These are phyloP conservation scores for Scomber colias DNA, from an alignment of 2,113 vertebrate species.

Conservation along the genomic window DNA sequence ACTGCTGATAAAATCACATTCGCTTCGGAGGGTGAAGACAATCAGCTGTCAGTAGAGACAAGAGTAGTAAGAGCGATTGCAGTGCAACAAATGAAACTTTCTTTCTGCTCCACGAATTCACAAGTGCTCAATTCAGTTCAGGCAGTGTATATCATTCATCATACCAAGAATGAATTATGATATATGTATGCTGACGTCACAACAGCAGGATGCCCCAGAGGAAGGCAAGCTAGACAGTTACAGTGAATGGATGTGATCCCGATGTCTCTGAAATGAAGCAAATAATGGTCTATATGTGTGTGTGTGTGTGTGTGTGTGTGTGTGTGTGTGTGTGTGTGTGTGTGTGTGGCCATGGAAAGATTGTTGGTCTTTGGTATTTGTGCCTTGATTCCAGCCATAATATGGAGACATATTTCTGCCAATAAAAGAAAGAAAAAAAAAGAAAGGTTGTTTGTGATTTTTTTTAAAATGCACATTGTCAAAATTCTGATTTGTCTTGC, in stretches of 20 bases:
- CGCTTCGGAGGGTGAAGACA: constrained; percentile 7
- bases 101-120: neutral
- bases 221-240: constrained; percentile 46
- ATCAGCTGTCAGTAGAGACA: neutral
- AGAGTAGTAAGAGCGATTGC: neutral
- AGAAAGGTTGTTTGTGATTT: too few species aligned
- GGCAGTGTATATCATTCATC: neutral
- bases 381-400: neutral
- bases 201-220: constrained; percentile 52
- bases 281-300: constrained; percentile 10
- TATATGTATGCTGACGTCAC: constrained; percentile 40
- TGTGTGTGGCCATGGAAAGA: constrained; percentile 10
- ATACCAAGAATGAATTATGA: constrained; percentile 30
- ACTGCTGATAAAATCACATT: neutral
- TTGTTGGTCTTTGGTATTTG: neutral
- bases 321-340: neutral
- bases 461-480: too few species aligned
- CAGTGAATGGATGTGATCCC: constrained; percentile 35
- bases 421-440: neutral
- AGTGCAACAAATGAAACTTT: constrained; percentile 10
- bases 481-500: too few species aligned
- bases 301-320: constrained; percentile 5
- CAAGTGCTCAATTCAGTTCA: constrained; percentile 9
- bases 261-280: constrained; percentile 48
- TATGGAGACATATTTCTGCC: neutral